These are phyloP conservation scores for Aythya baeri DNA, from an alignment of 2,113 vertebrate genomes.

Conservation along the genomic window DNA sequence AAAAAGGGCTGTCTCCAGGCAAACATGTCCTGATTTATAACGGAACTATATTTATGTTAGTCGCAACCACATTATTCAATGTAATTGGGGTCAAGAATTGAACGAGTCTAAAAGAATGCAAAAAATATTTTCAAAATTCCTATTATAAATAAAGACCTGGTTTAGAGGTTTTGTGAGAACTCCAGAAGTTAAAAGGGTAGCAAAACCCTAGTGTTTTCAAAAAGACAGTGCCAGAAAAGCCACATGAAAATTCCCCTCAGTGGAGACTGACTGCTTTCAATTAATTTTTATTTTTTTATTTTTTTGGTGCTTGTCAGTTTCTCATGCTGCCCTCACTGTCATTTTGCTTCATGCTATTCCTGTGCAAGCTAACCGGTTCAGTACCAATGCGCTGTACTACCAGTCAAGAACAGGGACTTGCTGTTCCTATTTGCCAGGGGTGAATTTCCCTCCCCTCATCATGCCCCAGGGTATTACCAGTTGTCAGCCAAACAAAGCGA, in stretches of 20 bases:
- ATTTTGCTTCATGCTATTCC: not conserved
- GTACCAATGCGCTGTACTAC: not conserved
- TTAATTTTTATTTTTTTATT: not conserved
- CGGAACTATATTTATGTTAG: conserved; percentile 51
- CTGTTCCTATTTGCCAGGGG: not conserved
- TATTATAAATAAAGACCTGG: conserved; percentile 61
- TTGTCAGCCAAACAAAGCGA: not conserved
- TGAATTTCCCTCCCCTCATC: not conserved
- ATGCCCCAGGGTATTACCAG: not conserved
- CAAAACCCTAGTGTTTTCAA: conserved; percentile 47
- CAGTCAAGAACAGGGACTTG: not conserved
- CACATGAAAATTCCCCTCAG: conserved; percentile 45
- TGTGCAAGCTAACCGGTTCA: not conserved
- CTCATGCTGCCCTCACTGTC: not conserved
- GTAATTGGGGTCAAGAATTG: conserved; percentile 60
- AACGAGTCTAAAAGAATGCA: conserved; percentile 43
- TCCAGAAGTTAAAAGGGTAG: conserved; percentile 61
- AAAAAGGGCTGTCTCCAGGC: conserved; percentile 19
- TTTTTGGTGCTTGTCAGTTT: not conserved
- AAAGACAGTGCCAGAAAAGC: conserved; percentile 51
- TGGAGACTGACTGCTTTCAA: not conserved
- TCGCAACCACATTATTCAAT: conserved; percentile 31
- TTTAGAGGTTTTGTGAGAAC: conserved; percentile 65
- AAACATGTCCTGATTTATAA: conserved; percentile 45
- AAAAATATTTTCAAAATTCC: conserved; percentile 65